phyloP scores from a whole-genome alignment of 2,113 vertebrate genomes.

The Alosa alosa region DNA sequence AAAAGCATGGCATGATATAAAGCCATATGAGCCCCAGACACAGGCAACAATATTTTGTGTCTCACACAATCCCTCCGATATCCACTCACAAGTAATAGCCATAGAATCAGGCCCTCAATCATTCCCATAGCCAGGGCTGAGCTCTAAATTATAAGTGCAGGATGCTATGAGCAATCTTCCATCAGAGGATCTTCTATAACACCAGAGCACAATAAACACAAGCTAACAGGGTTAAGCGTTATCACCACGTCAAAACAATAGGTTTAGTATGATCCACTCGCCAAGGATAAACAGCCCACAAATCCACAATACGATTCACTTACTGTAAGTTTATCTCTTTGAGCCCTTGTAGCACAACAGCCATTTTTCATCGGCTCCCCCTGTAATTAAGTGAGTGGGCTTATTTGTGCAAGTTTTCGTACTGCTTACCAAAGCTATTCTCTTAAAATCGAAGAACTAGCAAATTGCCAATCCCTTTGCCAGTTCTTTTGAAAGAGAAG shows the following conservation, averaged over 20 bases:
- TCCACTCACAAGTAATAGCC: slow-evolving; percentile 28
- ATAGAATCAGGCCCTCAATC: slow-evolving; percentile 25
- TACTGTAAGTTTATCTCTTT: slow-evolving; percentile 46
- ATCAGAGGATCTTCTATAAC: slow-evolving; percentile 41
- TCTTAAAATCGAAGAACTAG: slow-evolving; percentile 12
- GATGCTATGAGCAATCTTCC: slow-evolving; percentile 34
- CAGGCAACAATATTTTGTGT: background rate
- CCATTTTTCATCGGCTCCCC: slow-evolving; percentile 41
- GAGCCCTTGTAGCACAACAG: slow-evolving; percentile 40
- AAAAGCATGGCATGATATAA: background rate
- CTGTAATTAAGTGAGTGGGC: slow-evolving; percentile 34
- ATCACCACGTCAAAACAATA: slow-evolving; percentile 47
- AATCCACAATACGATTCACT: slow-evolving; percentile 37
- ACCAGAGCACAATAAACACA: slow-evolving; percentile 43
- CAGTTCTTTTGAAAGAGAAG: background rate
- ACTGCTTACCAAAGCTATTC: slow-evolving; percentile 15
- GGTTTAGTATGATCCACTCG: slow-evolving; percentile 49
- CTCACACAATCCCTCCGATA: background rate
- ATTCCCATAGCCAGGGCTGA: slow-evolving; percentile 23
- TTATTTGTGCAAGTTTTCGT: background rate
- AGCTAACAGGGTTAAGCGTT: slow-evolving; percentile 56
- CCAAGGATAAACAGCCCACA: slow-evolving; percentile 51
- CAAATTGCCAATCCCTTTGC: background rate
- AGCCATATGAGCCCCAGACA: background rate
- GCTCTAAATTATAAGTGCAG: slow-evolving; percentile 47